phyloP scores from a whole-genome alignment of 2,113 vertebrate species.

The Tringa solitaria region DNA sequence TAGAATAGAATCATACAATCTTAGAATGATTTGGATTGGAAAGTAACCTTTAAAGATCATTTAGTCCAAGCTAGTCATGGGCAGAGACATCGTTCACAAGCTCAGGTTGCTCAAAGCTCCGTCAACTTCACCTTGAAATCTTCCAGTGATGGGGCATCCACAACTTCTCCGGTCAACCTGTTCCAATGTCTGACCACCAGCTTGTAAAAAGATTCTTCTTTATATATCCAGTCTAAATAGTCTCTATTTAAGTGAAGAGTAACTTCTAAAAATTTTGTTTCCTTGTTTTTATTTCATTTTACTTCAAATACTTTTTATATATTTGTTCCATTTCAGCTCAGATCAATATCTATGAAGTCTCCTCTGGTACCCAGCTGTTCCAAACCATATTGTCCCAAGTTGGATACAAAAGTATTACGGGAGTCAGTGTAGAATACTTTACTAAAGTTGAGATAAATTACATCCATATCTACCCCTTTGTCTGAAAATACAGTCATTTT shows the following conservation, averaged over 20 bases:
- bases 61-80: background rate
- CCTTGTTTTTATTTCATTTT: background rate
- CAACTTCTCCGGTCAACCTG: background rate
- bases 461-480: background rate
- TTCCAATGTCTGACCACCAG: background rate
- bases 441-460: background rate
- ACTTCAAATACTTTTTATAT: background rate
- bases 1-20: background rate
- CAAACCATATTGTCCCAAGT: background rate
- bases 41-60: background rate
- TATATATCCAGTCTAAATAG: background rate
- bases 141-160: background rate
- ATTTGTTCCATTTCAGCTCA: background rate
- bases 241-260: background rate
- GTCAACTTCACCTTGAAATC: background rate
- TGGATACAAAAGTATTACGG: background rate
- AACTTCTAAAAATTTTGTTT: background rate
- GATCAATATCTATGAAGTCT: background rate
- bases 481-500: background rate
- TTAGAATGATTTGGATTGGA: background rate
- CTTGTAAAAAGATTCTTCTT: background rate
- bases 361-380: background rate
- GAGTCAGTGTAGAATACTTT: background rate
- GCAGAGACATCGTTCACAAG: background rate
- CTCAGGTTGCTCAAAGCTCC: background rate